A percentile compares a stretch with the other conserved stretches of the same genome.
Conservation (phyloP, 2,888 invertebrate species). For the Spodoptera picta region DNA sequence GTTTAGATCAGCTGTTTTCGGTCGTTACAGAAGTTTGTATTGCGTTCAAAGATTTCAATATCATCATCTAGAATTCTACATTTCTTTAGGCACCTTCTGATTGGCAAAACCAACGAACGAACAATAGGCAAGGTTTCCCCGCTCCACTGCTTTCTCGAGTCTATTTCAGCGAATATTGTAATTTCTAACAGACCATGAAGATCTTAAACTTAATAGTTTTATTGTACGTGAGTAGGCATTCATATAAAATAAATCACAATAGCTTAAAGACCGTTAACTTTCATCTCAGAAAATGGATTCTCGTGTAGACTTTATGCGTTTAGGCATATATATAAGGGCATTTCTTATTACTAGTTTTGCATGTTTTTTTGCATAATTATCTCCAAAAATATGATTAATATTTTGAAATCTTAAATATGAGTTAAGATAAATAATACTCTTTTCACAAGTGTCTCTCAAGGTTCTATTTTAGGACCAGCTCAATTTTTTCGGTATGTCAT, state of each 20-base stretch:
- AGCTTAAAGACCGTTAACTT: constrained; percentile 24
- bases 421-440: too few species aligned
- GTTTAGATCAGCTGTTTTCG: too few species aligned
- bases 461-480: background rate
- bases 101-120: constrained; percentile 50
- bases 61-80: constrained; percentile 13
- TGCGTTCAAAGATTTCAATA: constrained; percentile 33
- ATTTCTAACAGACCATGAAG: constrained; percentile 39
- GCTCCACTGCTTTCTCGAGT: constrained; percentile 34
- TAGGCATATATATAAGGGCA: too few species aligned
- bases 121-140: constrained; percentile 59
- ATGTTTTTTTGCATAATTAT: background rate
- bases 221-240: constrained; percentile 9
- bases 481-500: background rate
- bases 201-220: constrained; percentile 15
- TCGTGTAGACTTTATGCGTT: too few species aligned
- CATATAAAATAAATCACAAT: constrained; percentile 17
- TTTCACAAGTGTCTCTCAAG: background rate
- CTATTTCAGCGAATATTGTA: constrained; percentile 18
- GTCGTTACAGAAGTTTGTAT: background rate
- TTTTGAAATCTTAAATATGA: background rate
- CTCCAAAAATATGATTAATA: background rate
- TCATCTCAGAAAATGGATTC: background rate
- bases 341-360: too few species aligned
- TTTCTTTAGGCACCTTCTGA: constrained; percentile 12